These are phyloP conservation scores for Tetragonula carbonaria DNA, from an alignment of 2,888 invertebrate genomes.

Conservation along the genomic window DNA sequence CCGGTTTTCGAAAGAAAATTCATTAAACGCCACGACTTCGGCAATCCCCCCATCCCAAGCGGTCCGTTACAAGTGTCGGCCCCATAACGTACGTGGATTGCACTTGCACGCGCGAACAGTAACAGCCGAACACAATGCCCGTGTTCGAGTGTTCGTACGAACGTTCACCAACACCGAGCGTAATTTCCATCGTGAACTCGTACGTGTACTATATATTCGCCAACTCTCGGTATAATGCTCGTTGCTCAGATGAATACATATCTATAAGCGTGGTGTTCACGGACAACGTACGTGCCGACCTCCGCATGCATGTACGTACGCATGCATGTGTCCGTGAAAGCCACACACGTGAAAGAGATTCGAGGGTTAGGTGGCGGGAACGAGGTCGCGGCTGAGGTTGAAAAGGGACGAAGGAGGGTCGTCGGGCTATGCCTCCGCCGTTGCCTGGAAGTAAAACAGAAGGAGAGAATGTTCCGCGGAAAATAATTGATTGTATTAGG, in stretches of 20 bases:
- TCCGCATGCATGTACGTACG: background rate
- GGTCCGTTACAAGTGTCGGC: slow-evolving; percentile 7
- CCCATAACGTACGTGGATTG: background rate
- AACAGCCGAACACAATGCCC: slow-evolving; percentile 25
- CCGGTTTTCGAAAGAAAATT: slow-evolving; percentile 29
- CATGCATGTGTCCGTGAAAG: background rate
- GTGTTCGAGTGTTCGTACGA: slow-evolving; percentile 1
- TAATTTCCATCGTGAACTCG: slow-evolving; percentile 33
- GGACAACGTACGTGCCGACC: background rate
- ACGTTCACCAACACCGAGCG: slow-evolving; percentile 22
- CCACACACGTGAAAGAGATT: slow-evolving; percentile 42
- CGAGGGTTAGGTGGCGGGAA: slow-evolving; percentile 13
- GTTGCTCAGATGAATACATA: slow-evolving; percentile 13
- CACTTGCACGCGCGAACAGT: slow-evolving; percentile 3
- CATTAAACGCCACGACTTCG: slow-evolving; percentile 5
- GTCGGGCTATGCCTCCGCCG: slow-evolving; percentile 47
- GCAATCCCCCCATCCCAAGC: slow-evolving; percentile 4
- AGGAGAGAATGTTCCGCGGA: slow-evolving; percentile 78
- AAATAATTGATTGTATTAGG: slow-evolving; percentile 83
- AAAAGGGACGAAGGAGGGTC: slow-evolving; percentile 59
- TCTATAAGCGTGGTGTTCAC: slow-evolving; percentile 12
- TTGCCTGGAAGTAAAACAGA: slow-evolving; percentile 78
- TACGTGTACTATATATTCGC: slow-evolving; percentile 29
- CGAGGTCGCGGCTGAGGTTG: slow-evolving; percentile 42
- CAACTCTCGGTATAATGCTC: slow-evolving; percentile 31